These are phyloP conservation scores for Aldrovandia affinis DNA, from an alignment of 2,797 vertebrate genomes.

Conservation along the genomic window DNA sequence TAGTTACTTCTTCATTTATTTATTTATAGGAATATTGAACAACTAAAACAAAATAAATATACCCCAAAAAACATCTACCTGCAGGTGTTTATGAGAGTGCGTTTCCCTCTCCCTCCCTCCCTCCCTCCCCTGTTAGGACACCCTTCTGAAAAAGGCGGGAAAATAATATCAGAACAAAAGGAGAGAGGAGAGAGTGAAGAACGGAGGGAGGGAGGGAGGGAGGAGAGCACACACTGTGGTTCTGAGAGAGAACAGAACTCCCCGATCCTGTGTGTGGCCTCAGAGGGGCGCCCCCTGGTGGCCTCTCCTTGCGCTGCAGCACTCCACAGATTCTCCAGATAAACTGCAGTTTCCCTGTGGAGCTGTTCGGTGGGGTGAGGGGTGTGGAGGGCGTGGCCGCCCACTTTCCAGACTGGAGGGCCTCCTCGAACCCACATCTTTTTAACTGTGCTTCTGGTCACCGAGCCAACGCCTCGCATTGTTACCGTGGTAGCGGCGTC, in stretches of 20 bases:
- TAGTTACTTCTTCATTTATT: conserved; percentile 63
- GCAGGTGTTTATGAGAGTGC: conserved; percentile 81
- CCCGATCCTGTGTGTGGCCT: conserved; percentile 33
- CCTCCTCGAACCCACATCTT: conserved; percentile 30
- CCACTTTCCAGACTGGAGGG: conserved; percentile 60
- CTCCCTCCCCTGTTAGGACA: not conserved
- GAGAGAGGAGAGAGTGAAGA: conserved; percentile 49
- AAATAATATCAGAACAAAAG: conserved; percentile 18
- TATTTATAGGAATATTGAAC: conserved; percentile 82
- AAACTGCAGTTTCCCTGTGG: conserved; percentile 46
- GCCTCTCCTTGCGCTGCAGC: conserved; percentile 3
- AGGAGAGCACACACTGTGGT: conserved; percentile 56
- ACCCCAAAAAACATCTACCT: conserved; percentile 75
- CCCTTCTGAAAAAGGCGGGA: not conserved
- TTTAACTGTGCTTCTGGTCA: conserved; percentile 41
- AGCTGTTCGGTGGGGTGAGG: conserved; percentile 35
- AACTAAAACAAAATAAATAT: conserved; percentile 88
- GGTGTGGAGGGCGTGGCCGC: conserved; percentile 49
- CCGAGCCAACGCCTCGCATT: not conserved
- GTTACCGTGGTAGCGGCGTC: conserved; percentile 40
- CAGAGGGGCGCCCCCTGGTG: not conserved
- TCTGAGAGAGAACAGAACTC: conserved; percentile 32
- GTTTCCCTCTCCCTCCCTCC: conserved; percentile 36
- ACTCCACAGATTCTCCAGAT: not conserved
- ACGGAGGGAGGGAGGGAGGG: conserved; percentile 49